These are phyloP conservation scores for Danio choprae DNA, from an alignment of 2,797 vertebrate genomes.

Conservation along the genomic window DNA sequence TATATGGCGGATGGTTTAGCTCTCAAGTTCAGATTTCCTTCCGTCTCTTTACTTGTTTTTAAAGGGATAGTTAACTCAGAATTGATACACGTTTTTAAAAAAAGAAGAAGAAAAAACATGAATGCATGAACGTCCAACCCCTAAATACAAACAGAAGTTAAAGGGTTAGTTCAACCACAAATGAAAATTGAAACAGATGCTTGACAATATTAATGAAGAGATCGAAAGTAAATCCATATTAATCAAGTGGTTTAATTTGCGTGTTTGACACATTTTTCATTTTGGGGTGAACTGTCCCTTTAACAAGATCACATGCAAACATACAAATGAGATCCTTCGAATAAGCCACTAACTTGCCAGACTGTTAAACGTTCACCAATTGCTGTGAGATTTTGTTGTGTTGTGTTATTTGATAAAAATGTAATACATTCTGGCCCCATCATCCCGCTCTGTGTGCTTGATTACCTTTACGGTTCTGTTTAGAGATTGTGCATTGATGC, in stretches of 20 bases:
- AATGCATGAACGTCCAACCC: too few relatives aligned
- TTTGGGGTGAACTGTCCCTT: neutral
- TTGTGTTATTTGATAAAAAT: neutral
- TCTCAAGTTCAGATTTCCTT: neutral
- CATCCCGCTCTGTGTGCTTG: slow-evolving; percentile 14
- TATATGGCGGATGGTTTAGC: neutral
- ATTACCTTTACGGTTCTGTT: neutral
- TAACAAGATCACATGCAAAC: neutral
- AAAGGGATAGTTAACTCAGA: neutral
- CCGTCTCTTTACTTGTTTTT: neutral
- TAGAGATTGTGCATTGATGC: neutral
- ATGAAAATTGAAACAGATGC: too few relatives aligned
- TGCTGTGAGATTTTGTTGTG: neutral
- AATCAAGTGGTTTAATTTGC: too few relatives aligned
- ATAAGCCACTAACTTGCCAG: neutral
- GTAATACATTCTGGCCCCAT: neutral
- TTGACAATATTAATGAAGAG: too few relatives aligned
- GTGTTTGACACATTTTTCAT: neutral
- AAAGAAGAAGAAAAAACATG: too few relatives aligned
- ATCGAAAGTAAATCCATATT: too few relatives aligned
- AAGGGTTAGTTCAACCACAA: too few relatives aligned
- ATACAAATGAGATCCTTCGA: neutral
- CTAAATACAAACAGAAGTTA: too few relatives aligned
- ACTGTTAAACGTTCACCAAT: neutral
- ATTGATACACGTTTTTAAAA: too few relatives aligned